phyloP scores from a whole-genome alignment of 2,113 vertebrate species.

The Ictalurus punctatus region DNA sequence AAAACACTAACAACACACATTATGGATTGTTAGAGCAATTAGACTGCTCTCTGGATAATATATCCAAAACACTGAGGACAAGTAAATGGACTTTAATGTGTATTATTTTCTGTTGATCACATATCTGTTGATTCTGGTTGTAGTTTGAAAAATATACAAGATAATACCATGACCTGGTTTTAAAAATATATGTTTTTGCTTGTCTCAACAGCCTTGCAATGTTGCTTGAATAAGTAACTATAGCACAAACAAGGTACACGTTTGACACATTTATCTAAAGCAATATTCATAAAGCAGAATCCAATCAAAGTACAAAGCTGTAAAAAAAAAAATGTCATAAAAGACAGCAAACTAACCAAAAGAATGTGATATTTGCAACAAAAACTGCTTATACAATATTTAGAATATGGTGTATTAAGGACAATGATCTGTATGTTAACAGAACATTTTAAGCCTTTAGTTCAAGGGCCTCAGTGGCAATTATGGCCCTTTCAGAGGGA shows the following conservation, averaged over 20 bases:
- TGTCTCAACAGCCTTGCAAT: background rate
- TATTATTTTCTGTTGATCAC: background rate
- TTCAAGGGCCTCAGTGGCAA: background rate
- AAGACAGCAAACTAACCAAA: background rate
- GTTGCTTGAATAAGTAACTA: background rate
- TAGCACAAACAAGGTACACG: background rate
- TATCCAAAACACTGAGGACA: background rate
- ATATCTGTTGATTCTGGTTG: background rate
- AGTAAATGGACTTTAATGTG: too few relatives aligned
- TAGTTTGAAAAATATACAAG: background rate
- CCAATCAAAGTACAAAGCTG: background rate
- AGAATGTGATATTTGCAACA: background rate
- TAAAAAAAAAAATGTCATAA: background rate
- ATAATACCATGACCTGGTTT: background rate
- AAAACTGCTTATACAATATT: background rate
- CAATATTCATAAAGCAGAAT: background rate
- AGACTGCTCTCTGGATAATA: background rate
- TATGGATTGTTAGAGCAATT: background rate
- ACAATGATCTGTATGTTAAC: background rate
- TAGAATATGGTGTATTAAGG: background rate
- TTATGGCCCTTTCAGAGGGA: background rate
- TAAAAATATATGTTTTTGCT: background rate
- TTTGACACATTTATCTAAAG: background rate
- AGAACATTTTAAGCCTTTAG: background rate
- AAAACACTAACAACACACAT: slow-evolving; percentile 1